phyloP scores from a whole-genome alignment of 2,888 invertebrate species.

The Cetonia aurata region DNA sequence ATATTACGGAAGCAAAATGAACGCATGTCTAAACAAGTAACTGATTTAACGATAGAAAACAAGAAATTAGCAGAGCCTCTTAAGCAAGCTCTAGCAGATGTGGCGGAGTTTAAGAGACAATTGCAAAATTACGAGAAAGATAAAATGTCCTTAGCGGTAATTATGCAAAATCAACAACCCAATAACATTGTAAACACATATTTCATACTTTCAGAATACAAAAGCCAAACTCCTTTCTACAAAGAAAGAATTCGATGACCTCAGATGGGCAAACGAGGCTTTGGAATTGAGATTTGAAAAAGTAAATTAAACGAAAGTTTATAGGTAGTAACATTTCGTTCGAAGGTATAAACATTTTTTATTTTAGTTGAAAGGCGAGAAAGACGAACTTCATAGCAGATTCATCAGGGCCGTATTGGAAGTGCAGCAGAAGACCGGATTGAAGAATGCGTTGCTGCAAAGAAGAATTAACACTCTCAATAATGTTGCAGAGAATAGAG shows the following conservation, averaged over 20 bases:
- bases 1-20: slow-evolving; percentile 83
- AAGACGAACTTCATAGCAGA: slow-evolving; percentile 82
- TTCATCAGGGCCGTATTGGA: slow-evolving; percentile 89
- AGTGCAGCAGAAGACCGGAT: slow-evolving; percentile 86
- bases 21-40: slow-evolving; percentile 77
- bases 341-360: slow-evolving; percentile 1
- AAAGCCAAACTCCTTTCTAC: slow-evolving; percentile 67
- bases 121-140: slow-evolving; percentile 89
- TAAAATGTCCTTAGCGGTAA: slow-evolving; percentile 75
- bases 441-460: slow-evolving; percentile 86
- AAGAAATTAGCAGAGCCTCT: slow-evolving; percentile 81
- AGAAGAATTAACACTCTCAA: slow-evolving; percentile 77
- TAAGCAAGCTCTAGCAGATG: slow-evolving; percentile 77
- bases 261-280: slow-evolving; percentile 76
- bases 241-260: slow-evolving; percentile 72
- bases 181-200: not conserved
- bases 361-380: slow-evolving; percentile 73
- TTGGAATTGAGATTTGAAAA: slow-evolving; percentile 84
- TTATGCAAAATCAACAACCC: too few relatives aligned
- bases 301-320: slow-evolving; percentile 55
- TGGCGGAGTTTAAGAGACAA: slow-evolving; percentile 80
- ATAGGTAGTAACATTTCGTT: not conserved
- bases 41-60: slow-evolving; percentile 79
- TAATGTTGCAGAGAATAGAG: slow-evolving; percentile 77
- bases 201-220: slow-evolving; percentile 67